Evolutionary conservation across 2,113 vertebrate genomes (phyloP), one percentile per base, ranked within the genome.

Genomic region (Laterallus jamaicensis): DNA sequence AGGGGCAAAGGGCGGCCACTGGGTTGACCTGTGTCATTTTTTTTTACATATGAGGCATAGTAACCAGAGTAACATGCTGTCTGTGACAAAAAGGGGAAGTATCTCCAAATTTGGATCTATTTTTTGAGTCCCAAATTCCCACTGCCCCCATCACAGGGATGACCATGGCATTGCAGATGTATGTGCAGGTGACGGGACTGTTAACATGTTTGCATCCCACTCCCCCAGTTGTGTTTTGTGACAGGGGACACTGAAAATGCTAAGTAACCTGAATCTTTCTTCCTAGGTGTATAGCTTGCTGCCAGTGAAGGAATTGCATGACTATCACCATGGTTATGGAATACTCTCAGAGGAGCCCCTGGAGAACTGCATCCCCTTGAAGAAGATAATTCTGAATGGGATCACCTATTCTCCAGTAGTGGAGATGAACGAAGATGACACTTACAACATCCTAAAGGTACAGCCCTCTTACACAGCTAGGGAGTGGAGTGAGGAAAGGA

Each of bases 231-330:
- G 64, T 95, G 20, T 78, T 86, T 93, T 37, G 6, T 88, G 62
- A 40, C 42, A 88, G 28, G 37, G 40, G 22, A n/a, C 31, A 64
- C 14, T 67, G 37, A 78, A 90, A 86, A 88, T 50, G 25, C 32
- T 29, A 70, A 67, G 89, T 81, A 22, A 11, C 49, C 10, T 84
- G 24, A 5, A 28, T 93, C 35, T 58, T 56, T 96, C 88, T 95
- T 31, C 81, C 37, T 82, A 98, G 98, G 86, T 98, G 28, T 98
- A 98, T 54, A 24, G 82, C 22, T 81, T 97, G 56, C 93, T 98
- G 35, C 97, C 97, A 29, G 85, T 95, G 82, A 97, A 95, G 49
- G 93, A 97, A 35, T 31, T 97, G 29, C 62, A 9, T 37, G 67
- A 74, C 52, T 98, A 97, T 63, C 3, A 0, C 9, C 1, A 88